Conservation (phyloP, 2,888 invertebrate genomes). For the Coleophora flavipennella region DNA sequence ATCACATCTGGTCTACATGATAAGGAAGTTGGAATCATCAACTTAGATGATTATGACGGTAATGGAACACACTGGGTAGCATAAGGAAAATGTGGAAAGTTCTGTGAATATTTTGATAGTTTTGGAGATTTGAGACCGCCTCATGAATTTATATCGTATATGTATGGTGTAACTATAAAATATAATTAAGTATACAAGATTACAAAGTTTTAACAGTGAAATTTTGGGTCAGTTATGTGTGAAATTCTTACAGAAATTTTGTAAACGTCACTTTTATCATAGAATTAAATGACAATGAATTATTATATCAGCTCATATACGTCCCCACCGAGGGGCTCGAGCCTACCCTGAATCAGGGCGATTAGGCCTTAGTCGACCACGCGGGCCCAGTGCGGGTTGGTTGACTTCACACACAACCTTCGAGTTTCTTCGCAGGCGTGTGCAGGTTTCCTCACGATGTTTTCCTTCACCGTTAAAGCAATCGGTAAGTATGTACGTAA, state of each 20-base stretch:
- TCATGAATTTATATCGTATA: slow-evolving; percentile 13
- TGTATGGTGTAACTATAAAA: slow-evolving; percentile 19
- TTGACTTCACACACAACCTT: too few relatives aligned
- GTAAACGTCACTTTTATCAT: not conserved
- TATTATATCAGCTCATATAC: too few relatives aligned
- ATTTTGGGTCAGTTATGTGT: slow-evolving; percentile 10
- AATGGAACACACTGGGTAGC: slow-evolving; percentile 35
- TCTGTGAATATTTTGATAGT: slow-evolving; percentile 33
- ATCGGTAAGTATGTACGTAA: too few relatives aligned
- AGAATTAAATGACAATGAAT: too few relatives aligned
- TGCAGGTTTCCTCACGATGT: too few relatives aligned
- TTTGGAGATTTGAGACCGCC: slow-evolving; percentile 33
- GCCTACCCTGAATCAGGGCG: too few relatives aligned
- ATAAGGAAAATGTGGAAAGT: slow-evolving; percentile 24
- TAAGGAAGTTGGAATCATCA: slow-evolving; percentile 14
- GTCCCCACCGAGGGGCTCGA: too few relatives aligned
- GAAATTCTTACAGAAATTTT: slow-evolving; percentile 5
- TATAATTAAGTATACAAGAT: slow-evolving; percentile 19
- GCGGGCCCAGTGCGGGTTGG: too few relatives aligned
- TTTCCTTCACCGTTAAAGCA: too few relatives aligned
- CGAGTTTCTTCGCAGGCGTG: too few relatives aligned
- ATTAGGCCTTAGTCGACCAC: too few relatives aligned
- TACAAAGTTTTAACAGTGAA: slow-evolving; percentile 12
- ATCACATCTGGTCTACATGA: slow-evolving; percentile 9
- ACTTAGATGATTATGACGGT: slow-evolving; percentile 20